Conservation (phyloP, 2,113 vertebrate species). For the Ictidomys tridecemlineatus region DNA sequence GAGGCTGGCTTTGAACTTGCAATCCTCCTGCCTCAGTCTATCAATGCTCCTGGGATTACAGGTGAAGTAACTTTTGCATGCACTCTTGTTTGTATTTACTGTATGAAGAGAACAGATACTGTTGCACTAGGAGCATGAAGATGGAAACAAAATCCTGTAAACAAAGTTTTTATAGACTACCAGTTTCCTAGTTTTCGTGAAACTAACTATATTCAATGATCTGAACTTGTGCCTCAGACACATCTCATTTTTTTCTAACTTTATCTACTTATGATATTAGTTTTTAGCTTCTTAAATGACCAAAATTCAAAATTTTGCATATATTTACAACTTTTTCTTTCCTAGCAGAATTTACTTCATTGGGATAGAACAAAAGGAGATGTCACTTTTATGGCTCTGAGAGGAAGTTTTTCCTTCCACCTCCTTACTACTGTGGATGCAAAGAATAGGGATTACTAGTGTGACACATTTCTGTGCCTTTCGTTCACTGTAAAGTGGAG, state of each 20-base stretch:
- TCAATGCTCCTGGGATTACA: too few relatives aligned
- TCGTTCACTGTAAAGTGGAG: neutral
- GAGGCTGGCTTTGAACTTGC: too few relatives aligned
- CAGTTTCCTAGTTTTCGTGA: neutral
- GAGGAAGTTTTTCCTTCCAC: neutral
- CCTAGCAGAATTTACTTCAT: neutral
- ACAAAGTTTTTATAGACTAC: neutral
- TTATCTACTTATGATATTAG: neutral
- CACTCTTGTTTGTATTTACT: neutral
- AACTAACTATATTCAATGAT: neutral
- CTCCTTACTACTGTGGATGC: neutral
- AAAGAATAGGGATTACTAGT: neutral
- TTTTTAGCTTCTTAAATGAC: neutral
- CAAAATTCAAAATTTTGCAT: neutral
- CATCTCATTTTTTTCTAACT: neutral
- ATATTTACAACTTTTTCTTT: neutral
- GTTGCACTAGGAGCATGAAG: neutral
- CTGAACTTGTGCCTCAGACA: neutral
- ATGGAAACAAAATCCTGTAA: neutral
- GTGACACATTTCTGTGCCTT: neutral
- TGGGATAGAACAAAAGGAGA: neutral
- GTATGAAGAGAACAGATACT: neutral
- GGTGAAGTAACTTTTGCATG: neutral
- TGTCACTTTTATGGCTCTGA: neutral
- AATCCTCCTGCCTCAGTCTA: too few relatives aligned